Evolutionary conservation across 2,888 invertebrate genomes (phyloP).

Genomic region (Dorcus hopei): DNA sequence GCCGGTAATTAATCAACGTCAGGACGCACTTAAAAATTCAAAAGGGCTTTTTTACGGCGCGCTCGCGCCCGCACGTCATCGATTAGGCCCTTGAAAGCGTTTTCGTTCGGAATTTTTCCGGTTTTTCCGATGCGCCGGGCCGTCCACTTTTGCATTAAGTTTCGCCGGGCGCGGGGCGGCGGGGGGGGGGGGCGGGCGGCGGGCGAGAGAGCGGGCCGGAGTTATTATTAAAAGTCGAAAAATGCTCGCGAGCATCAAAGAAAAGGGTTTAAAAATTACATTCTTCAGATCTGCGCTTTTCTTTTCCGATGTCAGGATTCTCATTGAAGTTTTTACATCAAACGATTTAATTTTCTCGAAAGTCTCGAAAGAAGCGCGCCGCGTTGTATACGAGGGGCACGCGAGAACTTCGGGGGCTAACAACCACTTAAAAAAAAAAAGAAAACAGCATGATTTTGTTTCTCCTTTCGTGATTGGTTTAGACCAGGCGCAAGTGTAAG

Average conservation of each 20-base stretch:
- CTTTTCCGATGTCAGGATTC: background rate
- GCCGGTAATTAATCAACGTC: constrained; percentile 42
- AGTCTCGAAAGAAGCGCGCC: background rate
- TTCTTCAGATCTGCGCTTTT: background rate
- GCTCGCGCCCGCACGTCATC: constrained; percentile 24
- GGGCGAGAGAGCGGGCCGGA: background rate
- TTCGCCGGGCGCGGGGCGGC: background rate
- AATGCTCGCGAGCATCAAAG: too few species aligned
- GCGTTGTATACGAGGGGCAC: background rate
- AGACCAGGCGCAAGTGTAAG: background rate
- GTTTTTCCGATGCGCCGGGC: constrained; percentile 27
- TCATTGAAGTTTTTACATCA: background rate
- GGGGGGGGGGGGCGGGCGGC: background rate
- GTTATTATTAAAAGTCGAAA: background rate
- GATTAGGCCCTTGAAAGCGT: constrained; percentile 30
- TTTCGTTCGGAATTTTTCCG: constrained; percentile 30
- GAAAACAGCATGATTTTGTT: too few species aligned
- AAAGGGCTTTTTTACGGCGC: constrained; percentile 31
- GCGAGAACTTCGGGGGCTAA: background rate
- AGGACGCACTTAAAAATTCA: constrained; percentile 42
- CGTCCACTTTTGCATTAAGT: constrained; percentile 13
- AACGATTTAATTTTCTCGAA: background rate
- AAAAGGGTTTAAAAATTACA: background rate
- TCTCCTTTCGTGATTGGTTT: too few species aligned
- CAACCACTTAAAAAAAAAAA: too few species aligned